Evolutionary conservation across 2,888 invertebrate genomes (phyloP).

Genomic region (Pristionchus fissidentatus): DNA sequence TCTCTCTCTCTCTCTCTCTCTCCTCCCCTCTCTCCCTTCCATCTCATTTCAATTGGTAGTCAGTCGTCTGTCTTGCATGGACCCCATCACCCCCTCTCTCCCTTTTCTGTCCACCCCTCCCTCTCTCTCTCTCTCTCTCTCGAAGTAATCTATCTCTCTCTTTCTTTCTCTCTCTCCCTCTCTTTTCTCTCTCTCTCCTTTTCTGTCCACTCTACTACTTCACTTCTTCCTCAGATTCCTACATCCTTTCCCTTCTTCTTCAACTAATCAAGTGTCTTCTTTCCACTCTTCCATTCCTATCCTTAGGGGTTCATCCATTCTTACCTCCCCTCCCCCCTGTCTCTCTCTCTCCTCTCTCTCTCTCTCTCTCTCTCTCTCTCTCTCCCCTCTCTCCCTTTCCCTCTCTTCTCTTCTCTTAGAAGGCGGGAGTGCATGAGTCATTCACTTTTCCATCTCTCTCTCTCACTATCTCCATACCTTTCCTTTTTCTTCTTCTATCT

Average conservation of each 20-base stretch:
- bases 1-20: background rate
- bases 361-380: background rate
- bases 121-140: conserved; percentile 15
- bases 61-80: conserved; percentile 27
- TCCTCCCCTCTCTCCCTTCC: background rate
- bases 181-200: background rate
- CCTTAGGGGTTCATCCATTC: background rate
- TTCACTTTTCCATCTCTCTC: conserved; percentile 5
- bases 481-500: background rate
- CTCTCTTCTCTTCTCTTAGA: background rate
- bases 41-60: conserved; percentile 37
- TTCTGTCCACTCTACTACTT: background rate
- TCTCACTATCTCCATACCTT: conserved; percentile 7
- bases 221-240: conserved; percentile 34
- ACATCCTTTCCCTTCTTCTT: conserved; percentile 5
- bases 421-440: background rate
- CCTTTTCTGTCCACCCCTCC: conserved; percentile 23
- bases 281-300: background rate
- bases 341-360: conserved; percentile 5
- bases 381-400: conserved; percentile 1
- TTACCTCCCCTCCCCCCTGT: background rate
- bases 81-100: background rate
- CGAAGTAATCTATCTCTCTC: conserved; percentile 36
- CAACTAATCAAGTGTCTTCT: conserved; percentile 33
- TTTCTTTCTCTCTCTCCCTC: background rate